A percentile compares a stretch with the other conserved stretches of the same genome.
phyloP scores from a whole-genome alignment of 2,888 invertebrate species.

The Epsilonema sp. region DNA sequence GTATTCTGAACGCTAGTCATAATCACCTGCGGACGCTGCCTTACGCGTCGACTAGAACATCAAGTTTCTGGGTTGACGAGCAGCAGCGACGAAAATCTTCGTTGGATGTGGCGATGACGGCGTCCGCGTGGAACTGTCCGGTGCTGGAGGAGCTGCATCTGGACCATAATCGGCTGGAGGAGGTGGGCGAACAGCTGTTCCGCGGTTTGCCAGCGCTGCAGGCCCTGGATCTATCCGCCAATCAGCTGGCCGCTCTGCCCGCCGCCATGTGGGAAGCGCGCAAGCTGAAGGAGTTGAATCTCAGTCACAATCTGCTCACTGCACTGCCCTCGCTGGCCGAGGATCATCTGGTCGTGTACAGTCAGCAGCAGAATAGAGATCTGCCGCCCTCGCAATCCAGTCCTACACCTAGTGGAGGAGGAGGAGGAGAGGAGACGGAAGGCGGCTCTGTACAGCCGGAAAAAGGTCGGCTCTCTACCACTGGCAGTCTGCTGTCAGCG shows the following conservation, averaged over 20 bases:
- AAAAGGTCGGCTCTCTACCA: background rate
- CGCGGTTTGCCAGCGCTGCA: constrained; percentile 48
- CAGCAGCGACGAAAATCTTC: too few species aligned
- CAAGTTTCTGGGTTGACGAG: too few species aligned
- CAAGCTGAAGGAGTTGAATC: constrained; percentile 63
- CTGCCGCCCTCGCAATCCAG: background rate
- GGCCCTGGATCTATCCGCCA: constrained; percentile 76
- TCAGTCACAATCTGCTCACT: constrained; percentile 62
- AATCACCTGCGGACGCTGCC: too few species aligned
- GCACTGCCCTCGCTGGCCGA: constrained; percentile 40
- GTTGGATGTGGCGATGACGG: too few species aligned
- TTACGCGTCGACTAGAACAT: too few species aligned
- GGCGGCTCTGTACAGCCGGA: background rate
- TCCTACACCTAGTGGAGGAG: background rate
- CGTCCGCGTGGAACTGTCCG: constrained; percentile 14
- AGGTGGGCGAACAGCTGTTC: constrained; percentile 60
- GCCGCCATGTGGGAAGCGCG: constrained; percentile 66
- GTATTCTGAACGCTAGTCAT: constrained; percentile 61
- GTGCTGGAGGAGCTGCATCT: constrained; percentile 50
- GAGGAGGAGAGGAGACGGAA: background rate
- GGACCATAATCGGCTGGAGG: constrained; percentile 66
- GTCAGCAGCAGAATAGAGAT: background rate
- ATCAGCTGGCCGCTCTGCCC: constrained; percentile 63
- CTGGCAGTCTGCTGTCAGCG: background rate
- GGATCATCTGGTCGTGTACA: background rate